These are phyloP conservation scores for Labrus mixtus DNA, from an alignment of 2,113 vertebrate species.

Conservation along the genomic window DNA sequence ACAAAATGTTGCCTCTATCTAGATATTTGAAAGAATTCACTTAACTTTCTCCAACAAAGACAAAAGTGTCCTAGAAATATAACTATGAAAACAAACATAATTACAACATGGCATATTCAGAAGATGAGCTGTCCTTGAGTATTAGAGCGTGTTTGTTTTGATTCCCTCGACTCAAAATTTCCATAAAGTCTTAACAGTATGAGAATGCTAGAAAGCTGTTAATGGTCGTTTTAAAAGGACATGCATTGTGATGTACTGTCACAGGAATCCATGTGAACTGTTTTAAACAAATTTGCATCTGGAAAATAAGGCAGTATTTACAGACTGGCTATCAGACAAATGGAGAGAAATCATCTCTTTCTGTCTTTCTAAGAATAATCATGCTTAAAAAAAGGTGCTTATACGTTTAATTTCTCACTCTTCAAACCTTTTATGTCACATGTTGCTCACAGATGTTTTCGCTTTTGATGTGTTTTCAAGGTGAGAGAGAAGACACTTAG, in stretches of 20 bases:
- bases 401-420: constrained; percentile 1
- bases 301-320: constrained; percentile 12
- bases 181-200: neutral
- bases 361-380: neutral
- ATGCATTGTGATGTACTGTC: constrained; percentile 6
- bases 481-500: constrained; percentile 22
- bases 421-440: constrained; percentile 1
- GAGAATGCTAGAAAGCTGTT: constrained; percentile 28
- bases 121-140: neutral
- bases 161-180: neutral
- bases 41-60: too few relatives aligned
- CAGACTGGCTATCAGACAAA: constrained; percentile 23
- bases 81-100: too few relatives aligned
- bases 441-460: constrained; percentile 1
- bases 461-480: neutral
- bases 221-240: constrained; percentile 9
- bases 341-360: neutral
- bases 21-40: too few relatives aligned
- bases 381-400: neutral
- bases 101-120: too few relatives aligned
- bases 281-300: constrained; percentile 6
- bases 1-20: too few relatives aligned
- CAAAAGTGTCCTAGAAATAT: too few relatives aligned
- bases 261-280: neutral
- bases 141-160: constrained; percentile 17